Base-by-base conservation (phyloP, 1,140 invertebrate genomes). In the Lordiphosa clarofinis region DNA sequence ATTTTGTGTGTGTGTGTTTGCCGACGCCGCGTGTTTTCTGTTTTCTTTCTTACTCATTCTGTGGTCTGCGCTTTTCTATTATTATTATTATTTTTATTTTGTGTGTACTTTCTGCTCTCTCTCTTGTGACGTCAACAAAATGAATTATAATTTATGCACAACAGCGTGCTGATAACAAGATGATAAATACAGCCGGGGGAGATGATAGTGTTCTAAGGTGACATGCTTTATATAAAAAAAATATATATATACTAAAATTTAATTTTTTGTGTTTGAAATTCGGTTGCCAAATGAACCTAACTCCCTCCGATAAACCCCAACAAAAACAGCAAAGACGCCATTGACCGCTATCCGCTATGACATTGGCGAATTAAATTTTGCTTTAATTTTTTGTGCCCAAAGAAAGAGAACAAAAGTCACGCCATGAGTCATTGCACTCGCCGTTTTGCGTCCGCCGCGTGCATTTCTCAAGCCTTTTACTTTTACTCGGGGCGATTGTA, bases 331-430 rank as follows among this genome's bases (percentile, higher is more conserved):
- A 38, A 42, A 58, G 48, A 56, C 60, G 75, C 63, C 73, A 73
- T 73, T 82, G 76, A 84, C 78, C 78, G 78, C 50, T 76, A 78
- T 64, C 72, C 73, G 58, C 33, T 69, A 53, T 76, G 76, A 72
- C 76, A 81, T 82, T 81, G 76, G 68, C 49, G 55, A 56, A 59
- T 58, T 54, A 54, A 68, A 48, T 69, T 37, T 54, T 36, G 36
- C 48, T 42, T 54, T 60, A 19, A 60, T 69, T 33, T 33, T 79
- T 56, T 61, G 56, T 55, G 49, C 48, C 44, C 50, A 69, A 76
- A 76, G 72, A 84, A 82, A 82, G 76, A 81, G 73, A 84, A 82
- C 76, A 82, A 82, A 72, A 82, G 76, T 84, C 76, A 82, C 76
- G 76, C 46, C 63, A 72, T 82, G 76, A 82, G 76, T 76, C 76